Conservation (phyloP, 1,140 invertebrate species). For the Oscheius sp. region DNA sequence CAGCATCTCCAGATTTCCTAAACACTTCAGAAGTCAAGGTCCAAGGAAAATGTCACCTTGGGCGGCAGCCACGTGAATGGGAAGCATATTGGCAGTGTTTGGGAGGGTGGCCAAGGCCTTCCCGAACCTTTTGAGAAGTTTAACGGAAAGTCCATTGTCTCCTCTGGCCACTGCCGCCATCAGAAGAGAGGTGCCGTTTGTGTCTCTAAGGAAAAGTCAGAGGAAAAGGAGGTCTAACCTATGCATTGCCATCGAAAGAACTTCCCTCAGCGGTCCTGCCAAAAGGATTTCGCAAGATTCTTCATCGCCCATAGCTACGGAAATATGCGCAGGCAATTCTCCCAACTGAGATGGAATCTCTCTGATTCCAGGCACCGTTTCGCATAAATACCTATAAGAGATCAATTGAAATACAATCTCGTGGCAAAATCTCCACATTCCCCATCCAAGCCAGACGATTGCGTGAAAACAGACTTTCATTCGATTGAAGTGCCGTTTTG, state of each 20-base stretch:
- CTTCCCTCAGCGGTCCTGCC: conserved; percentile 1
- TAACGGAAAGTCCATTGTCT: conserved; percentile 37
- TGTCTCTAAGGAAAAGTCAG: conserved; percentile 19
- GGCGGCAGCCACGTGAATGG: conserved; percentile 42
- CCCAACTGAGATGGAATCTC: conserved; percentile 18
- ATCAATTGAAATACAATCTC: no score
- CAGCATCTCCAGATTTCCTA: conserved; percentile 41
- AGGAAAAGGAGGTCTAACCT: neutral
- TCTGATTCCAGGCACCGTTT: conserved; percentile 24
- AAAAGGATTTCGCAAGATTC: neutral
- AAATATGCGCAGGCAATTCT: conserved; percentile 25
- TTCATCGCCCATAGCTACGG: conserved; percentile 15
- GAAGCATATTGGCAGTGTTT: conserved; percentile 35
- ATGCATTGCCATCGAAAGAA: neutral
- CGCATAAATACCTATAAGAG: conserved; percentile 26
- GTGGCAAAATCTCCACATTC: no score
- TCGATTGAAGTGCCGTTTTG: no score
- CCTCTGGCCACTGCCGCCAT: conserved; percentile 40
- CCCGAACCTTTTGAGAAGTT: conserved; percentile 39
- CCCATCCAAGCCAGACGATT: no score
- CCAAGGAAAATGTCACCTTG: conserved; percentile 30
- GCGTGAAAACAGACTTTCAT: no score
- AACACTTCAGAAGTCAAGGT: neutral
- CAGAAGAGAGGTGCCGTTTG: conserved; percentile 38
- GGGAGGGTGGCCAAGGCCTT: conserved; percentile 32